A percentile compares a stretch with the other conserved stretches of the same genome.
Conservation (phyloP, 2,888 invertebrate genomes). For the Mythimna loreyi region DNA sequence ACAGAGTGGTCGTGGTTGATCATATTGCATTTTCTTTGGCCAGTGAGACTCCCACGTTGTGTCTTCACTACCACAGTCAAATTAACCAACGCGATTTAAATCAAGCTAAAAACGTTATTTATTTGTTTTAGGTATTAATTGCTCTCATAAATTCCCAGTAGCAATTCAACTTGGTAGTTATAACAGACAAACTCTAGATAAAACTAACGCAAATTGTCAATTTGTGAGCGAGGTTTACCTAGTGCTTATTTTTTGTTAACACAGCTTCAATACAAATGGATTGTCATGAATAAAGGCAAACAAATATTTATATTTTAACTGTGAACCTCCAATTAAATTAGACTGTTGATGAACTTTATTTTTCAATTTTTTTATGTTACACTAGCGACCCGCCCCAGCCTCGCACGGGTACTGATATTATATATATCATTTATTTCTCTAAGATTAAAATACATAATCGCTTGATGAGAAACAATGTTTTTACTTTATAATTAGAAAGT, state of each 20-base stretch:
- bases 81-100: background rate
- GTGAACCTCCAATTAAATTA: slow-evolving; percentile 20
- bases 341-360: slow-evolving; percentile 7
- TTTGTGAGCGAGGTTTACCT: slow-evolving; percentile 19
- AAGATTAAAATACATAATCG: too few relatives aligned
- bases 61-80: too few relatives aligned
- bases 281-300: slow-evolving; percentile 27
- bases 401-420: too few relatives aligned
- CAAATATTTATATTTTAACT: slow-evolving; percentile 21
- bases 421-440: too few relatives aligned
- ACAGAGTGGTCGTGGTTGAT: too few relatives aligned
- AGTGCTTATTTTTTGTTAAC: slow-evolving; percentile 27
- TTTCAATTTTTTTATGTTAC: too few relatives aligned
- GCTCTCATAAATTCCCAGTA: slow-evolving; percentile 34
- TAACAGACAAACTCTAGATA: slow-evolving; percentile 24
- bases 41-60: too few relatives aligned
- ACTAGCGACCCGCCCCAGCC: too few relatives aligned
- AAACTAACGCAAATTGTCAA: slow-evolving; percentile 33
- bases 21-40: too few relatives aligned
- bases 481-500: too few relatives aligned
- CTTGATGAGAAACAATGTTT: too few relatives aligned
- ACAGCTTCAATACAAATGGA: slow-evolving; percentile 16
- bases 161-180: slow-evolving; percentile 23
- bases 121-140: slow-evolving; percentile 23
- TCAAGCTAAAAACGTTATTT: slow-evolving; percentile 8